Base-by-base conservation (phyloP, 2,888 invertebrate genomes). In the Dexiosoma caninum region DNA sequence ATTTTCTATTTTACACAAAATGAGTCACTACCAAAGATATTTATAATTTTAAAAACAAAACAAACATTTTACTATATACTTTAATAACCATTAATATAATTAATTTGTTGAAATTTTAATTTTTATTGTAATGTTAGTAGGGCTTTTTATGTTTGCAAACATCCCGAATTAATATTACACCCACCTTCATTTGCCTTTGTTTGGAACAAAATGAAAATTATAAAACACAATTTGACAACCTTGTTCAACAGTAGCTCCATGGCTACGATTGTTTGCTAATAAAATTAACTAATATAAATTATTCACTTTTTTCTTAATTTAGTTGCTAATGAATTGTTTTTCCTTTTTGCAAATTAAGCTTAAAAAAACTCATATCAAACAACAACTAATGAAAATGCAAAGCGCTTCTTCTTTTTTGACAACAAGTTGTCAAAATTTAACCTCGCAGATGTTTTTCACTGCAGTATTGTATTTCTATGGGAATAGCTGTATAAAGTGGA, bases 221-320 rank as follows among this genome's bases (percentile, higher is more conserved):
- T 42, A 44, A 77, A 69, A 37, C 40, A 57, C 32, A 44, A 62
- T 42, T 81, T 71, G 37, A 69, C 49, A 64, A 64, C 51, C 27
- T 64, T 69, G 42, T 51, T 59, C 14, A 64, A 64, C 32, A 69
- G 77, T 77, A 81, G 76, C 81, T 64, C 72, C 81, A 81, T 81
- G 37, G 77, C 77, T 69, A 77, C 72, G 5, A 27, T 7, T 37
- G 2, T 35, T 23, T 42, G 19, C 12, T 19, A 30, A 14, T 27
- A 35, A 49, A 46, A n/a, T 55, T 62, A 64, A 51, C 42, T 77
- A 32, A 35, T 57, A 40, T 14, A 49, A 62, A 44, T 67, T 42
- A 66, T 57, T 66, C 30, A 12, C 59, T 23, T 60, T 16, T 27
- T 21, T 21, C 21, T 67, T 67, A 51, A 60, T 80, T 70, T 60